These are phyloP conservation scores for Parambassis ranga DNA, from an alignment of 2,797 vertebrate genomes.

Conservation along the genomic window DNA sequence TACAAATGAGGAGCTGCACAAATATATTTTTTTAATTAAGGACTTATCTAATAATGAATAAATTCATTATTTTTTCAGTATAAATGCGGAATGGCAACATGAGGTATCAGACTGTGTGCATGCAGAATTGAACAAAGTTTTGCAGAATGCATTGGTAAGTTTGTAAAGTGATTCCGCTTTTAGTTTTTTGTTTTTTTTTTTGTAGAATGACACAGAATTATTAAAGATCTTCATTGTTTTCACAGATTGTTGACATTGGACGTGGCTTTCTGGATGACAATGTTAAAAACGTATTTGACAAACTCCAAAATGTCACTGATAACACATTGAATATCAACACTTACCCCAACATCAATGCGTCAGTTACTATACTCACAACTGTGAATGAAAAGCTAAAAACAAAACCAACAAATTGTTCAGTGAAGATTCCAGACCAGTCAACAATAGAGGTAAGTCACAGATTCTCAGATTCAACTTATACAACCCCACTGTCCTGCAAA, in stretches of 20 bases:
- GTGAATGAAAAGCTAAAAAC: accelerated
- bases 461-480: too few relatives aligned
- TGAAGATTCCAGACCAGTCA: too few relatives aligned
- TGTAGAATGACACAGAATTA: too few relatives aligned
- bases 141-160: slow-evolving; percentile 29
- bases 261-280: slow-evolving; percentile 24
- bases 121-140: not conserved
- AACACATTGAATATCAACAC: not conserved
- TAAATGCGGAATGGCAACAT: accelerated
- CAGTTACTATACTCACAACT: slow-evolving; percentile 10
- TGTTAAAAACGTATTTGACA: not conserved
- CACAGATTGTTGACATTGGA: slow-evolving; percentile 67
- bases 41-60: too few relatives aligned
- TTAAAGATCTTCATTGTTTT: slow-evolving; percentile 3
- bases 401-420: accelerated
- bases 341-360: slow-evolving; percentile 46
- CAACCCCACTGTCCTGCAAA: too few relatives aligned
- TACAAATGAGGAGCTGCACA: too few relatives aligned
- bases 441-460: slow-evolving; percentile 52
- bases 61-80: not conserved
- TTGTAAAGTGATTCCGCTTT: too few relatives aligned
- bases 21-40: too few relatives aligned
- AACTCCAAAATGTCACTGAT: slow-evolving; percentile 28
- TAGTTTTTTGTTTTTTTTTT: too few relatives aligned
- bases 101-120: slow-evolving; percentile 53